Conservation (phyloP, 2,888 invertebrate genomes). For the Agonum fuliginosum region DNA sequence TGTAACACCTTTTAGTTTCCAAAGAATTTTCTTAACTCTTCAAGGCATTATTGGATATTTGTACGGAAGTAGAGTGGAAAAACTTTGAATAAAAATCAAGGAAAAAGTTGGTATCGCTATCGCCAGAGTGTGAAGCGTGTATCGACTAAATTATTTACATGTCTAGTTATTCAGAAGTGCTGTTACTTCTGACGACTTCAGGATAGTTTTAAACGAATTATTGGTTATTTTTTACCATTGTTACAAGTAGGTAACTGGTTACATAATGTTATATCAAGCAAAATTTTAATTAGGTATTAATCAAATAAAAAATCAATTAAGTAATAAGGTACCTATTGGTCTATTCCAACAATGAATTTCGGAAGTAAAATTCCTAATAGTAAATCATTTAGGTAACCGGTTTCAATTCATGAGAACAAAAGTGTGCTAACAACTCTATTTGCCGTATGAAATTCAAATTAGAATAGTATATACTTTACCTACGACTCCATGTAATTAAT, state of each 20-base stretch:
- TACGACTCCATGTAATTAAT: too few relatives aligned
- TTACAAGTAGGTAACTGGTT: not conserved
- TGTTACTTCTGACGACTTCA: not conserved
- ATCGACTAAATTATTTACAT: slow-evolving; percentile 25
- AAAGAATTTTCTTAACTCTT: slow-evolving; percentile 58
- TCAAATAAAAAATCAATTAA: too few relatives aligned
- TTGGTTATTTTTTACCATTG: not conserved
- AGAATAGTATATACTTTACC: too few relatives aligned
- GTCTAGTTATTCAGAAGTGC: slow-evolving; percentile 6
- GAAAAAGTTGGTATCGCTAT: slow-evolving; percentile 41
- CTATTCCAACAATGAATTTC: too few relatives aligned
- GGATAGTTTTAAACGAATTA: slow-evolving; percentile 26
- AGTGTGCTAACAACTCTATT: too few relatives aligned
- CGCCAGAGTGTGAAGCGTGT: not conserved
- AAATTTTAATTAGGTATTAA: too few relatives aligned
- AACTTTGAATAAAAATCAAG: slow-evolving; percentile 58
- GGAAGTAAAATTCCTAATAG: too few relatives aligned
- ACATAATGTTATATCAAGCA: too few relatives aligned
- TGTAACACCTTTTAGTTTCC: slow-evolving; percentile 58
- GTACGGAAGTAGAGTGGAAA: slow-evolving; percentile 44
- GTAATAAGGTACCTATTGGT: too few relatives aligned
- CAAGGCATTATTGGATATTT: slow-evolving; percentile 58
- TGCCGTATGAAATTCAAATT: too few relatives aligned
- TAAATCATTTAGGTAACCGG: too few relatives aligned
- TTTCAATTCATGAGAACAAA: too few relatives aligned